These are phyloP conservation scores for Ascidia mentula DNA, from an alignment of 23 tunicate genomes.

Conservation along the genomic window DNA sequence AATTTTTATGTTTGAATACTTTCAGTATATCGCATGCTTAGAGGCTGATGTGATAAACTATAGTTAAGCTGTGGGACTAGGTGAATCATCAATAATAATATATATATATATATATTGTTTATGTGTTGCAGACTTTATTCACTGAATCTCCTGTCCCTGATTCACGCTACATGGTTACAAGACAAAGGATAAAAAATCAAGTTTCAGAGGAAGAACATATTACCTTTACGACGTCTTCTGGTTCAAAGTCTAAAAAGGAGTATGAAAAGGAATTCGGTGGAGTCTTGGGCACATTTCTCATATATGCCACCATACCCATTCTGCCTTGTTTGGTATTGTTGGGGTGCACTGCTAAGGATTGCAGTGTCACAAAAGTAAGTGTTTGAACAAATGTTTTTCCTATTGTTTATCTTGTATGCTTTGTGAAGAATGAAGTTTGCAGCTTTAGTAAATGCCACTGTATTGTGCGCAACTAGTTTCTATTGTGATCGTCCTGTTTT, in stretches of 20 bases:
- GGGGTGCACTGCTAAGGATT: conserved; percentile 26
- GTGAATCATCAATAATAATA: too few relatives aligned
- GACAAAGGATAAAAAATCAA: conserved; percentile 29
- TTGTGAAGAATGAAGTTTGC: too few relatives aligned
- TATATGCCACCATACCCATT: conserved; percentile 41
- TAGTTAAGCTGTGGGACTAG: too few relatives aligned
- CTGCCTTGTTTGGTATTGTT: conserved; percentile 30
- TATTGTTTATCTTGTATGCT: too few relatives aligned
- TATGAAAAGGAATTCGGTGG: conserved; percentile 64
- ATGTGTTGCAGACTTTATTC: conserved; percentile 12
- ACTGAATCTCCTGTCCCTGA: conserved; percentile 15
- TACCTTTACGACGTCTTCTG: neutral
- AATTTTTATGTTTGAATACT: too few relatives aligned
- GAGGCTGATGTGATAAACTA: too few relatives aligned
- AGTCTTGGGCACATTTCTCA: conserved; percentile 54
- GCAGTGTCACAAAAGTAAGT: conserved; percentile 47
- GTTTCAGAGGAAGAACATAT: conserved; percentile 30
- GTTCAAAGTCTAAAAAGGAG: neutral
- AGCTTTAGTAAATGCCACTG: too few relatives aligned
- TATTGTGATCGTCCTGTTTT: too few relatives aligned
- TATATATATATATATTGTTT: too few relatives aligned
- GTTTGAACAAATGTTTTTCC: too few relatives aligned
- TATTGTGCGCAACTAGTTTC: too few relatives aligned
- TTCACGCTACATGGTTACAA: conserved; percentile 48
- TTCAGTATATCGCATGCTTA: too few relatives aligned